Conservation (phyloP, 1,140 invertebrate species). For the Tetranychus cinnabarinus region DNA sequence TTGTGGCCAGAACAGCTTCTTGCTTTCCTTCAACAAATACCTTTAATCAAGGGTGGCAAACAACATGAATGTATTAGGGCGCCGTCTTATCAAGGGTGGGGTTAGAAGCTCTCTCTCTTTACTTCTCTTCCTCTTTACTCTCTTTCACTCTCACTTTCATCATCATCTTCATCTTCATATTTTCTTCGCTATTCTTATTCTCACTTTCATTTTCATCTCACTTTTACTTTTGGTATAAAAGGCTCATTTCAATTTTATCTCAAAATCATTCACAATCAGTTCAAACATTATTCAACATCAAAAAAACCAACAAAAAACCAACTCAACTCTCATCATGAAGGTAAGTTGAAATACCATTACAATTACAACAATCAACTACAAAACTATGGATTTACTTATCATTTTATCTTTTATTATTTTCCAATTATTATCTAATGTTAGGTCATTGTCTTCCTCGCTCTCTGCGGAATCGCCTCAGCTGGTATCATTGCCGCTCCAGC, state of each 20-base stretch:
- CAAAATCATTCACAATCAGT: background rate
- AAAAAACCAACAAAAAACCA: constrained; percentile 15
- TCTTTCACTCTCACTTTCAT: background rate
- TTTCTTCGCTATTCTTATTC: background rate
- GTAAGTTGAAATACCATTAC: background rate
- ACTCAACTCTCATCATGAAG: constrained; percentile 6
- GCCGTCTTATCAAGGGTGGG: too few species aligned
- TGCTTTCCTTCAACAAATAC: too few species aligned
- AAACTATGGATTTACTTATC: background rate
- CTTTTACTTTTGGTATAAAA: background rate
- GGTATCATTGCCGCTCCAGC: background rate
- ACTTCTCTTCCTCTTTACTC: background rate
- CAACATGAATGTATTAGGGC: too few species aligned
- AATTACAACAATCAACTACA: background rate
- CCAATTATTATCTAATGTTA: background rate
- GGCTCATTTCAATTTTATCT: background rate
- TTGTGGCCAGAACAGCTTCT: too few species aligned
- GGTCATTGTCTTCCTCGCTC: background rate
- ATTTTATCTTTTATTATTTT: too few species aligned
- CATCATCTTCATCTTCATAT: background rate
- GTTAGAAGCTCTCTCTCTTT: too few species aligned
- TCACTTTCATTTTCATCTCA: background rate
- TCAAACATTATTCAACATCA: background rate
- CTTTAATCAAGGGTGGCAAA: too few species aligned
- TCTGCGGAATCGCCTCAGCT: background rate